Evolutionary conservation across 2,888 invertebrate species (phyloP).

Genomic region (Dascillus cervinus): DNA sequence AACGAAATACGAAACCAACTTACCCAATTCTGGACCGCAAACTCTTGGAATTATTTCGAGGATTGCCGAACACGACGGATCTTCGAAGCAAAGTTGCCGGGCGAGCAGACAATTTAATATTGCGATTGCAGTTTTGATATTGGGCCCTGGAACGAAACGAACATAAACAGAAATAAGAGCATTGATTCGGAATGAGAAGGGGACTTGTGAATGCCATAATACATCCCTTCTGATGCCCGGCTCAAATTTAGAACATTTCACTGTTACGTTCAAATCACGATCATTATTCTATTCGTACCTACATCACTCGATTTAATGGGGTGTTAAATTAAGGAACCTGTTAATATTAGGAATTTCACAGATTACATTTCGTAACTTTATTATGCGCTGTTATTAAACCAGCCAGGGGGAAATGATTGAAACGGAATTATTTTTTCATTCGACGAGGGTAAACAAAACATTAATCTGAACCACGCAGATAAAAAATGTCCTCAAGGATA

Average conservation of each 20-base stretch:
- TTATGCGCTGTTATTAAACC: too few relatives aligned
- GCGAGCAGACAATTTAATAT: constrained; percentile 85
- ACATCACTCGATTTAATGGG: constrained; percentile 11
- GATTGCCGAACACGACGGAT: constrained; percentile 83
- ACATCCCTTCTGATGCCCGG: too few relatives aligned
- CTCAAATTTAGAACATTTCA: too few relatives aligned
- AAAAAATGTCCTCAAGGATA: too few relatives aligned
- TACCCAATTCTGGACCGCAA: constrained; percentile 86
- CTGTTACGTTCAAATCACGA: constrained; percentile 8
- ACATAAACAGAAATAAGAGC: constrained; percentile 16
- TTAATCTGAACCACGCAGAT: too few relatives aligned
- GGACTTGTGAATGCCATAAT: too few relatives aligned
- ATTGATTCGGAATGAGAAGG: too few relatives aligned
- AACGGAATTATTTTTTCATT: too few relatives aligned
- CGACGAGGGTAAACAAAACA: too few relatives aligned
- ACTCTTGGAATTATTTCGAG: constrained; percentile 85
- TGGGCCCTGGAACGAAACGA: constrained; percentile 58
- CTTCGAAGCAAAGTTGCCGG: constrained; percentile 82
- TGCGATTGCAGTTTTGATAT: constrained; percentile 68
- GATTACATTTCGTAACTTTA: constrained; percentile 12
- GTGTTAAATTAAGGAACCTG: constrained; percentile 14
- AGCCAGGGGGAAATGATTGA: too few relatives aligned
- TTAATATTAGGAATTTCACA: constrained; percentile 8
- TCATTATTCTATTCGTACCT: constrained; percentile 11
- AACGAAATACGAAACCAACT: constrained; percentile 40